Base-by-base conservation (phyloP, 2,888 invertebrate genomes). In the Lepidonotus clava region DNA sequence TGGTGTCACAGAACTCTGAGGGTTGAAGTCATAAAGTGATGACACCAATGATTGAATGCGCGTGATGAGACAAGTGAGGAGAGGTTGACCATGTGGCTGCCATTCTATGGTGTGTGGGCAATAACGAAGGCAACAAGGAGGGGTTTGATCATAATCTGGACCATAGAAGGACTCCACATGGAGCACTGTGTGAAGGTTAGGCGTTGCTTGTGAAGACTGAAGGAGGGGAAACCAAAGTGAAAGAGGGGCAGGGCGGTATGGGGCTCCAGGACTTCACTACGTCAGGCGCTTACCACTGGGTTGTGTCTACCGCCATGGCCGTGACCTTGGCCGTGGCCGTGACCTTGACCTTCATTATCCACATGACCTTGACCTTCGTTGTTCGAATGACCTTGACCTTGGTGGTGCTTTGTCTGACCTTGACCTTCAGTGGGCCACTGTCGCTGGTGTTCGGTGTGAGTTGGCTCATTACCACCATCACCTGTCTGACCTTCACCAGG, bases 321-420 rank as follows among this genome's bases (percentile, higher is more conserved):
- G 24, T 24, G 61, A 61, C 24, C 61, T 18, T 28, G 61, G 28
- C 61, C 61, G 28, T 28, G 61, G 21, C 28, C 61, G 24, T 24
- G 61, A 61, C 24, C 61, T 18, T 28, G 61, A 11, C 61, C 61
- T 28, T 61, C 61, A 28, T 28, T n/a, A 32, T 61, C 61, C 28
- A 61, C 5, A 1, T 61, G 61, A 36, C 71, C 71, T 36, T 38
- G 36, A 71, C 71, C 71, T 36, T 36, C 71, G 18, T 36, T 71
- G 1, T n/a, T 38, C 21, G 71, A 71, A 18, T 71, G 71, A 38
- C 71, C 71, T 71, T 71, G 71, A 71, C 71, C 71, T 71, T 71
- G 71, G 71, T 71, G 71, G 38, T 71, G 34, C 36, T 11, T 38
- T 36, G 71, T 34, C 1, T 71, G 71, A 71, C 71, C 71, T 71